A percentile compares a stretch with the other conserved stretches of the same genome.
Evolutionary conservation across 2,888 invertebrate species (phyloP).

Genomic region (Plusia festucae): DNA sequence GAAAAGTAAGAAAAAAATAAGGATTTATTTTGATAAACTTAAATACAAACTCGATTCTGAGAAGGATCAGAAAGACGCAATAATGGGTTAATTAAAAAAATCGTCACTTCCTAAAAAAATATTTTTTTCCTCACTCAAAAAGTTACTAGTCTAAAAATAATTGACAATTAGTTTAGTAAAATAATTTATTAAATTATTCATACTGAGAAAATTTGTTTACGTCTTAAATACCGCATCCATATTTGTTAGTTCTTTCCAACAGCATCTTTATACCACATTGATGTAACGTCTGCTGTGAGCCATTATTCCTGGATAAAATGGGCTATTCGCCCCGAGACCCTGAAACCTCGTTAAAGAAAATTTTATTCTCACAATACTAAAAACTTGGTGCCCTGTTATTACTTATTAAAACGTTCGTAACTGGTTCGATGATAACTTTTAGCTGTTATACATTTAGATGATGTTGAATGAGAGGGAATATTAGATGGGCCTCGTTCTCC

Average conservation of each 20-base stretch:
- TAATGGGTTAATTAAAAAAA: too few species aligned
- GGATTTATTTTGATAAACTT: too few species aligned
- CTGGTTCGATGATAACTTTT: conserved; percentile 46
- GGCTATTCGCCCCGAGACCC: conserved; percentile 70
- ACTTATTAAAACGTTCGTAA: conserved; percentile 68
- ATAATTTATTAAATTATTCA: too few species aligned
- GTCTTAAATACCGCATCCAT: conserved; percentile 30
- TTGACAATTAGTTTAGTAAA: too few species aligned
- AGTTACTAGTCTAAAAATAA: too few species aligned
- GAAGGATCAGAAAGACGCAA: too few species aligned
- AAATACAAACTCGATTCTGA: too few species aligned
- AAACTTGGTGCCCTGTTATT: conserved; percentile 63
- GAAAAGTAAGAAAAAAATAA: too few species aligned
- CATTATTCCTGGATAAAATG: conserved; percentile 82
- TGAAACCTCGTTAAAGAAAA: conserved; percentile 77
- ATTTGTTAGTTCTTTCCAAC: conserved; percentile 20
- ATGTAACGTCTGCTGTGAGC: conserved; percentile 72
- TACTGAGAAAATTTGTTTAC: neutral
- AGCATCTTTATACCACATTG: conserved; percentile 73
- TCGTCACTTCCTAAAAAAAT: too few species aligned
- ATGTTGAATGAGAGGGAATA: neutral
- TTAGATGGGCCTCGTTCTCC: neutral
- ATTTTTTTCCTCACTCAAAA: too few species aligned
- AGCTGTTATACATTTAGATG: conserved; percentile 30
- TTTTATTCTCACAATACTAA: conserved; percentile 77